Percentiles rank a stretch among this genome's conserved stretches.
Conservation (phyloP, 1,140 invertebrate genomes). For the Cotesia vestalis region DNA sequence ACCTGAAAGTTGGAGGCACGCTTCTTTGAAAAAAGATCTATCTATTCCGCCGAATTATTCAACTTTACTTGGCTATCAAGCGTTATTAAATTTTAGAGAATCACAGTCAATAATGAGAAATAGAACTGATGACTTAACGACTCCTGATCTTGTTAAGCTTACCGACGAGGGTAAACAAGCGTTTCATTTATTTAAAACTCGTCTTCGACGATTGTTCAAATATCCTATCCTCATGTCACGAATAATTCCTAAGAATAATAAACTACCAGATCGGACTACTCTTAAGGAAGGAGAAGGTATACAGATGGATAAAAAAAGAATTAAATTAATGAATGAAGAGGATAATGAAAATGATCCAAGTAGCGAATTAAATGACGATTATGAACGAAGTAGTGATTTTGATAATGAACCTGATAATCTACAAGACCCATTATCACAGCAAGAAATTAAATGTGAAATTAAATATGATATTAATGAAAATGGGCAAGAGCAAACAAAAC, state of each 20-base stretch:
- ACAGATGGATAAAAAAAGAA: too few species aligned
- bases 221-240: conserved; percentile 53
- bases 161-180: conserved; percentile 40
- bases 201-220: conserved; percentile 56
- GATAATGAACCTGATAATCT: too few species aligned
- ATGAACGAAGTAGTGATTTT: too few species aligned
- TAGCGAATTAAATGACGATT: too few species aligned
- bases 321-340: too few species aligned
- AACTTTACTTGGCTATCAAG: conserved; percentile 47
- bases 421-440: too few species aligned
- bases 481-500: too few species aligned
- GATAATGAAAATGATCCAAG: too few species aligned
- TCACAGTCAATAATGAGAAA: background rate
- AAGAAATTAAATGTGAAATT: too few species aligned
- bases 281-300: background rate
- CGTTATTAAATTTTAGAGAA: conserved; percentile 32
- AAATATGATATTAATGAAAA: too few species aligned
- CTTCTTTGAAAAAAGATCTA: conserved; percentile 17
- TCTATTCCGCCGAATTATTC: conserved; percentile 45
- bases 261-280: background rate
- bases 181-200: conserved; percentile 48
- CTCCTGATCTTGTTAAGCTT: conserved; percentile 30
- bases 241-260: background rate
- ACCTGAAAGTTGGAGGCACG: background rate
- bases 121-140: conserved; percentile 14